Conservation (phyloP, 2,113 vertebrate genomes). For the Indicator indicator region DNA sequence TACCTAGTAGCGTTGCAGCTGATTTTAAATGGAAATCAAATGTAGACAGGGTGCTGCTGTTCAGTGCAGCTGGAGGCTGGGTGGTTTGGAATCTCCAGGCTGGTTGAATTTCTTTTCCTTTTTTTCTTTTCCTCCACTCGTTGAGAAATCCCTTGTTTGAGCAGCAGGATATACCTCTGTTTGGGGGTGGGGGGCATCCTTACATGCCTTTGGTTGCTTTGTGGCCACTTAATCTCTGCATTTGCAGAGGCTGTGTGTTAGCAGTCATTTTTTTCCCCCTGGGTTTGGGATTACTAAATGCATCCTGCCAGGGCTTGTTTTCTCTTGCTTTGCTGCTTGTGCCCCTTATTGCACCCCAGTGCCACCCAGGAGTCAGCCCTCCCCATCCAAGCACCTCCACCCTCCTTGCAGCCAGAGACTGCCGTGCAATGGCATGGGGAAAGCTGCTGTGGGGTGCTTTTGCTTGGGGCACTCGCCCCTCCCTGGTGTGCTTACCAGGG, state of each 20-base stretch:
- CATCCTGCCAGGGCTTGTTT: not conserved
- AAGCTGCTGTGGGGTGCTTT: not conserved
- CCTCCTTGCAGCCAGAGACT: not conserved
- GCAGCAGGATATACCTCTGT: not conserved
- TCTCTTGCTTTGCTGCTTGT: not conserved
- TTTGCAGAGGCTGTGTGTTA: not conserved
- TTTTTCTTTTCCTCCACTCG: not conserved
- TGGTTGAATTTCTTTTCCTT: no score
- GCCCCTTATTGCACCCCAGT: not conserved
- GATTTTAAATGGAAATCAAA: not conserved
- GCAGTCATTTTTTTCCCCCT: not conserved
- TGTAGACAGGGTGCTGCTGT: not conserved
- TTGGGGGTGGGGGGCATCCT: not conserved
- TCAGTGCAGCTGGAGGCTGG: not conserved
- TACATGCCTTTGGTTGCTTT: not conserved
- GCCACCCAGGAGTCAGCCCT: not conserved
- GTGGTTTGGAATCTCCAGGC: not conserved
- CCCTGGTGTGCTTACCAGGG: not conserved
- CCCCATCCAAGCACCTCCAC: not conserved
- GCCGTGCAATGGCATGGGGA: fast-evolving
- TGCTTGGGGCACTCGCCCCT: not conserved
- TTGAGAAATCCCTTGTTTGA: not conserved
- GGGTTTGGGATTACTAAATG: not conserved
- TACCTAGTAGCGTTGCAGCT: not conserved
- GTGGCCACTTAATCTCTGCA: not conserved